These are phyloP conservation scores for Vanessa atalanta DNA, from an alignment of 1,140 invertebrate genomes.

Conservation along the genomic window DNA sequence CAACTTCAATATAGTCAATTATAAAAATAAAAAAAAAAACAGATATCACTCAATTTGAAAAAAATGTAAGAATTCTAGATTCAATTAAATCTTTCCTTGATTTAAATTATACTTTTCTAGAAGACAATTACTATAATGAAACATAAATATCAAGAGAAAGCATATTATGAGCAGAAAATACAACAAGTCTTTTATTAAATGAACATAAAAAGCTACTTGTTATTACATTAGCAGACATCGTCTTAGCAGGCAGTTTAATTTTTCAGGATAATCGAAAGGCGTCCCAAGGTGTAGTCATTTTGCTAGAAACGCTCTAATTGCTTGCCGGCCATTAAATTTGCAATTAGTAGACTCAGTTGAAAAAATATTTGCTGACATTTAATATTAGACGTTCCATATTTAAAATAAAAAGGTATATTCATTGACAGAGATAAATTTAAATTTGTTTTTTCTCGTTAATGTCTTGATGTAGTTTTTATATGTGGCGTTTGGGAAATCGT, in stretches of 20 bases:
- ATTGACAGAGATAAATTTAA: not conserved
- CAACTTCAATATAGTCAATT: too few species aligned
- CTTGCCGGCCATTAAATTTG: conserved; percentile 17
- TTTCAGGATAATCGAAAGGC: conserved; percentile 26
- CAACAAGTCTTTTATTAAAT: not conserved
- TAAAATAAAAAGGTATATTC: not conserved
- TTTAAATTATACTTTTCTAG: not conserved
- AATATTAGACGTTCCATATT: not conserved
- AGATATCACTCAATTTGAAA: too few species aligned
- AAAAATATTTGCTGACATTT: conserved; percentile 10
- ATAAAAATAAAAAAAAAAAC: too few species aligned
- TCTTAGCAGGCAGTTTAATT: conserved; percentile 27
- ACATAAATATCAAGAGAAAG: conserved; percentile 1
- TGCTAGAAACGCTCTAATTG: conserved; percentile 10
- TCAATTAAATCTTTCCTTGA: not conserved
- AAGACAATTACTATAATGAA: conserved; percentile 9
- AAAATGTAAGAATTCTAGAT: too few species aligned
- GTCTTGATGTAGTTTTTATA: too few species aligned
- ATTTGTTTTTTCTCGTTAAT: too few species aligned
- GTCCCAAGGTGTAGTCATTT: conserved; percentile 12
- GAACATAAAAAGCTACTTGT: conserved; percentile 11
- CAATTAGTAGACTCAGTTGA: conserved; percentile 8
- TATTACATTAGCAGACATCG: conserved; percentile 19
- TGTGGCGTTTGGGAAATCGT: too few species aligned
- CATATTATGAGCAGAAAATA: not conserved